Percentiles rank a stretch among this genome's conserved stretches.
Evolutionary conservation across 2,113 vertebrate genomes (phyloP).

Genomic region (Anthoscopus minutus): DNA sequence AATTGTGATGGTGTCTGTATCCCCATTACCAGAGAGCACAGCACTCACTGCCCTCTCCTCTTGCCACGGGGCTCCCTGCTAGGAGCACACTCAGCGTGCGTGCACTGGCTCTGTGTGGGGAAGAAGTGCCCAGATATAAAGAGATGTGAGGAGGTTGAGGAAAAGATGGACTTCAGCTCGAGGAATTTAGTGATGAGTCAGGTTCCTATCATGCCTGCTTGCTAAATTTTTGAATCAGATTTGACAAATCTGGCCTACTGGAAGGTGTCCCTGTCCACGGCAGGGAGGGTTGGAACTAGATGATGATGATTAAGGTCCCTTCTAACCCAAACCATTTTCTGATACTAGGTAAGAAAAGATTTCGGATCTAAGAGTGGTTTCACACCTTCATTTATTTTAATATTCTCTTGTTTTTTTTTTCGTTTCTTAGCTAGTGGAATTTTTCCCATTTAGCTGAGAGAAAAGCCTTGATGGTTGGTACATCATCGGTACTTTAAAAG

Average conservation of each 20-base stretch:
- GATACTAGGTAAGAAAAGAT: not conserved
- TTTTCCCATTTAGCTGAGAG: too few relatives aligned
- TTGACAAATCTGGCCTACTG: not conserved
- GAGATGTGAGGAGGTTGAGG: not conserved
- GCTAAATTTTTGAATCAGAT: not conserved
- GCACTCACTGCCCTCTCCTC: not conserved
- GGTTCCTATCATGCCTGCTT: not conserved
- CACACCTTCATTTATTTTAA: not conserved
- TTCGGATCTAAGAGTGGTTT: not conserved
- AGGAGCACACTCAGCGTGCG: not conserved
- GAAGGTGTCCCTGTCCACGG: not conserved
- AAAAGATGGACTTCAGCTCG: not conserved
- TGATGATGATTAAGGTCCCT: not conserved
- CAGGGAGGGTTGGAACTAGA: not conserved
- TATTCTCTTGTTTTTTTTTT: too few relatives aligned
- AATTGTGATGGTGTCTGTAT: not conserved
- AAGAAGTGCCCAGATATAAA: not conserved
- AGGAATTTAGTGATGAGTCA: not conserved
- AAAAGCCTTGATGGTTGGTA: too few relatives aligned
- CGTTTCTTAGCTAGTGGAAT: too few relatives aligned
- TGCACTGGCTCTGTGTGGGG: not conserved
- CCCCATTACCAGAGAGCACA: not conserved
- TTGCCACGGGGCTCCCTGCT: fast-evolving
- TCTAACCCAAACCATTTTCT: not conserved
- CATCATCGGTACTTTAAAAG: too few relatives aligned